Evolutionary conservation across 2,113 vertebrate species (phyloP).

Genomic region (Dunckerocampus dactyliophorus): DNA sequence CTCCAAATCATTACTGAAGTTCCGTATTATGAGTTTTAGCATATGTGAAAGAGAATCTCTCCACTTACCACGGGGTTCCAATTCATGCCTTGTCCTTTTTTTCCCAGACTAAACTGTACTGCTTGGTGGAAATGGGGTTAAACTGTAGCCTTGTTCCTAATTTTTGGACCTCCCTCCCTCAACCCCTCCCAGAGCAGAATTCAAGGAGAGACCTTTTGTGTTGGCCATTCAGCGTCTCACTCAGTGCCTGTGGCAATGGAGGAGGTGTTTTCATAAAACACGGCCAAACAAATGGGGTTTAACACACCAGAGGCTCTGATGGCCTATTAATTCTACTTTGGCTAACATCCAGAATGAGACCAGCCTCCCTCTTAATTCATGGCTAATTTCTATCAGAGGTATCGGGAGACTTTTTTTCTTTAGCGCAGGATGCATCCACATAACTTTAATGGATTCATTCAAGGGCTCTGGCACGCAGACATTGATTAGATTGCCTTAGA

Average conservation of each 20-base stretch:
- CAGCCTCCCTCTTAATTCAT: slow-evolving; percentile 87
- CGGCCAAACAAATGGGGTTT: slow-evolving; percentile 87
- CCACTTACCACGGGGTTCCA: no score
- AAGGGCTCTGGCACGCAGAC: slow-evolving; percentile 79
- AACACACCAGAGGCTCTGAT: slow-evolving; percentile 88
- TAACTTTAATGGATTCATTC: slow-evolving; percentile 86
- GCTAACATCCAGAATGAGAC: slow-evolving; percentile 84
- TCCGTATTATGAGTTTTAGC: no score
- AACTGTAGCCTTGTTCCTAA: slow-evolving; percentile 36
- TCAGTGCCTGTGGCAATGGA: slow-evolving; percentile 71
- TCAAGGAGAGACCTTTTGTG: slow-evolving; percentile 72
- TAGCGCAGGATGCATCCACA: slow-evolving; percentile 82
- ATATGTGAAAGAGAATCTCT: no score
- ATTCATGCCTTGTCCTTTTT: no score
- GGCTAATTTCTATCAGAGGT: slow-evolving; percentile 92
- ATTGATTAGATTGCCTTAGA: slow-evolving; percentile 87
- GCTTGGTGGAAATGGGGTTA: neutral
- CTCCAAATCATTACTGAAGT: no score
- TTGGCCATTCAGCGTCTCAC: slow-evolving; percentile 66
- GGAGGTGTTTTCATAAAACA: slow-evolving; percentile 81
- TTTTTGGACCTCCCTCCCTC: slow-evolving; percentile 40
- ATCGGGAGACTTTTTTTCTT: slow-evolving; percentile 81
- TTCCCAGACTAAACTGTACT: neutral
- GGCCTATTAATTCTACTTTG: slow-evolving; percentile 93
- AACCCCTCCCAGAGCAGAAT: slow-evolving; percentile 69